Evolutionary conservation across 2,797 vertebrate species (phyloP).

Genomic region (Spinus pinus): DNA sequence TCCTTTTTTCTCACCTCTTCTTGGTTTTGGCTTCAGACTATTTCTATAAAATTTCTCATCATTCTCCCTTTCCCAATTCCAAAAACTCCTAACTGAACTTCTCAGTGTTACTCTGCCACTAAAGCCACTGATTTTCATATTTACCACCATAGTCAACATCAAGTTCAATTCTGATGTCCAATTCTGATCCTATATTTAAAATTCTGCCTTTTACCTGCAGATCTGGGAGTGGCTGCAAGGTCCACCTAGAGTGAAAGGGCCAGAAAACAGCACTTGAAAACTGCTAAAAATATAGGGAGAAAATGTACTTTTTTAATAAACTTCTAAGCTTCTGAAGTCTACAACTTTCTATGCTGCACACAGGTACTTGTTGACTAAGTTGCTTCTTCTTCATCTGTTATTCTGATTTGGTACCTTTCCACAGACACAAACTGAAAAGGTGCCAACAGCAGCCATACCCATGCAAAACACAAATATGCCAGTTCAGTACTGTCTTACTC

Average conservation of each 20-base stretch:
- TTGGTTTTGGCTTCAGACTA: background rate
- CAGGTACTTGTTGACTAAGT: background rate
- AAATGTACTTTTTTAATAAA: background rate
- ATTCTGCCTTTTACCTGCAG: background rate
- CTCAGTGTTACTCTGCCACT: background rate
- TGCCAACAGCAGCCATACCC: background rate
- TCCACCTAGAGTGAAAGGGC: background rate
- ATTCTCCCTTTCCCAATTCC: background rate
- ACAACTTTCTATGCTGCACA: background rate
- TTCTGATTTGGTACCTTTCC: background rate
- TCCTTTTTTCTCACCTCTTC: background rate
- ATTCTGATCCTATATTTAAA: background rate
- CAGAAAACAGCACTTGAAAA: background rate
- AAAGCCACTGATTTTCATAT: background rate
- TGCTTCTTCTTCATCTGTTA: background rate
- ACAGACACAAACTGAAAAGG: background rate
- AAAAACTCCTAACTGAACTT: background rate
- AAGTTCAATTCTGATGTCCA: background rate
- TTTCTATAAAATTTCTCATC: background rate
- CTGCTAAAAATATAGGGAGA: background rate
- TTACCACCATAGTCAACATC: background rate
- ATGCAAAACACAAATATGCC: background rate
- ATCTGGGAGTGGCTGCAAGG: background rate
- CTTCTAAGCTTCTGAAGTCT: background rate
- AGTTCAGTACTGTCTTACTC: background rate